Evolutionary conservation across 1,140 invertebrate genomes (phyloP).

Genomic region (Galleria mellonella): DNA sequence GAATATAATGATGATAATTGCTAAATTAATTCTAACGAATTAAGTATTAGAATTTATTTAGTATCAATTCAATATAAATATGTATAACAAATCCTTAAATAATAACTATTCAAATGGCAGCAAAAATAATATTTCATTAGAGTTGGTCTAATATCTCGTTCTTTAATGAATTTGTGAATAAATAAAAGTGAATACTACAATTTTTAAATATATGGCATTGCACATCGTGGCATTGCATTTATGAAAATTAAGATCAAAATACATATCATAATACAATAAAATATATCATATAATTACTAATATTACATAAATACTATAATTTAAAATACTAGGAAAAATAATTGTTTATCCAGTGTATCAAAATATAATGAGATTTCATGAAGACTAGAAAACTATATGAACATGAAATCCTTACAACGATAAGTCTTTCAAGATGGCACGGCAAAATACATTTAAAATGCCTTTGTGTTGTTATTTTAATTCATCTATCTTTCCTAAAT

Average conservation of each 20-base stretch:
- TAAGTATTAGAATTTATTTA: too few species aligned
- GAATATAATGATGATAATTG: too few species aligned
- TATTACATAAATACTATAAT: conserved; percentile 8
- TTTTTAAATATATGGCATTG: conserved; percentile 16
- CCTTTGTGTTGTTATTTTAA: conserved; percentile 45
- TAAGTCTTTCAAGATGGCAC: conserved; percentile 71
- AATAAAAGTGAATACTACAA: too few species aligned
- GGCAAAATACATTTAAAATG: conserved; percentile 65
- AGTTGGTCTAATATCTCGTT: too few species aligned
- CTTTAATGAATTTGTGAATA: too few species aligned
- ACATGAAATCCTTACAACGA: conserved; percentile 69
- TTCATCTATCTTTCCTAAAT: conserved; percentile 54
- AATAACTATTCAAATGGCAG: too few species aligned
- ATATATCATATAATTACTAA: conserved; percentile 13
- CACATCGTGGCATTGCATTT: too few species aligned
- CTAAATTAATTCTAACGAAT: too few species aligned
- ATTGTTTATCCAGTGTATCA: conserved; percentile 45
- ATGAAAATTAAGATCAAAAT: neutral
- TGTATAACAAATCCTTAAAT: too few species aligned
- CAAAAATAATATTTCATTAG: too few species aligned
- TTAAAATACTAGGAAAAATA: conserved; percentile 22
- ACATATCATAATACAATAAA: conserved; percentile 3
- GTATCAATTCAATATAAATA: too few species aligned
- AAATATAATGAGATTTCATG: conserved; percentile 69
- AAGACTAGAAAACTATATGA: conserved; percentile 72